Percentiles rank a stretch among this genome's conserved stretches.
Conservation (phyloP, 2,888 invertebrate species). For the Eupithecia subfuscata region DNA sequence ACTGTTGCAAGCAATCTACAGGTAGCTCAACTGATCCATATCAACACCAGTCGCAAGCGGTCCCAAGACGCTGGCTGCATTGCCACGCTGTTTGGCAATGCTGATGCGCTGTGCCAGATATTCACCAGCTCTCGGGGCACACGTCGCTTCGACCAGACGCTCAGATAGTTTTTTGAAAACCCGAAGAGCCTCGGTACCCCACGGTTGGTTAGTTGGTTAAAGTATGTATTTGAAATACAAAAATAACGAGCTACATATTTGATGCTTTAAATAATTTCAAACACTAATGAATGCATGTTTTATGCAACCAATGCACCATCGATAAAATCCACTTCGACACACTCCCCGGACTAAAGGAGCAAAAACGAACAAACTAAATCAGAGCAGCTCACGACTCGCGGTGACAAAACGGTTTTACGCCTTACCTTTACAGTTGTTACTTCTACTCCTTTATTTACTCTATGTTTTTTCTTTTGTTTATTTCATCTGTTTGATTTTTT, state of each 20-base stretch:
- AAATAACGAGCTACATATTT: background rate
- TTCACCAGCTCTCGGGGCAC: too few relatives aligned
- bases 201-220: background rate
- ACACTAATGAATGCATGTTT: constrained; percentile 48
- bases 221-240: background rate
- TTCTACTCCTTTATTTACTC: constrained; percentile 15
- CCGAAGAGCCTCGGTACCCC: too few relatives aligned
- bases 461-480: constrained; percentile 22
- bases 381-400: constrained; percentile 45
- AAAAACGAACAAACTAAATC: constrained; percentile 39
- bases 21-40: too few relatives aligned
- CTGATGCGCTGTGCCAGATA: too few relatives aligned
- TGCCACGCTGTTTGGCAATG: too few relatives aligned
- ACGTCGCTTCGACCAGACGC: too few relatives aligned
- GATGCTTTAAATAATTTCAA: constrained; percentile 35
- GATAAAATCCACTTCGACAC: constrained; percentile 23
- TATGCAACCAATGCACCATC: constrained; percentile 27
- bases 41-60: too few relatives aligned
- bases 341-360: constrained; percentile 27
- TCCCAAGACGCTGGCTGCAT: too few relatives aligned
- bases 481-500: constrained; percentile 33
- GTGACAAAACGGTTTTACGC: constrained; percentile 73
- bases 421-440: constrained; percentile 46
- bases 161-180: too few relatives aligned
- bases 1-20: too few relatives aligned